Conservation (phyloP, 1,140 invertebrate species). For the Pantala flavescens region DNA sequence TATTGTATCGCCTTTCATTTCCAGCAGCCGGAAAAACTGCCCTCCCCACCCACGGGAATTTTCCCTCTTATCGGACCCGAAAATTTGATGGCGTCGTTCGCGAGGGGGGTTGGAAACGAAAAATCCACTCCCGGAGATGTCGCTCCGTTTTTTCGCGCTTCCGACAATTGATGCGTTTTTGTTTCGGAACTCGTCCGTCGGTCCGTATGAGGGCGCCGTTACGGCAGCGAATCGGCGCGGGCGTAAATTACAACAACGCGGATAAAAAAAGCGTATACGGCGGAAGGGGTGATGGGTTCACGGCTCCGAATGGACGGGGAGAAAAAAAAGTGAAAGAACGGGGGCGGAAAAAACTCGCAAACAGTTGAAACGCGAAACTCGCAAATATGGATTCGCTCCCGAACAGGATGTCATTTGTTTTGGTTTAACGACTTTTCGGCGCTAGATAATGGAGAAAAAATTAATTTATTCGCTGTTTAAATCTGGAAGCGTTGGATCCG, state of each 20-base stretch:
- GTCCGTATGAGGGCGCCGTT: neutral
- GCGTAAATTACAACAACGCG: neutral
- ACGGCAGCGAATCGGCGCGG: neutral
- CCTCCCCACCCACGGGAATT: neutral
- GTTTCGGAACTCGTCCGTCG: neutral
- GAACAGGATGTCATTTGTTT: neutral
- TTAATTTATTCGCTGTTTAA: neutral
- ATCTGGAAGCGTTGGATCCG: neutral
- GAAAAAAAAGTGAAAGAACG: neutral
- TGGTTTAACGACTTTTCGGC: conserved; percentile 1
- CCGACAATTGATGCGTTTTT: conserved; percentile 5
- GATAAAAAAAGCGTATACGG: neutral
- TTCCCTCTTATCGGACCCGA: neutral
- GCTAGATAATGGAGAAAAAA: neutral
- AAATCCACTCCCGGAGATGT: neutral
- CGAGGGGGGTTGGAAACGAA: neutral
- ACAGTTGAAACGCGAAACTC: neutral
- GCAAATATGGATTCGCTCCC: neutral
- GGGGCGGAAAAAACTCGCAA: neutral
- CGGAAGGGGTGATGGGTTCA: neutral
- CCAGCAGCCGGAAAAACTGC: neutral
- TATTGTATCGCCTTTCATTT: conserved; percentile 6
- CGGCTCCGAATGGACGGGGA: no score
- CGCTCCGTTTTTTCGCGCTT: neutral
- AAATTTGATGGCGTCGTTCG: neutral